Conservation (phyloP, 2,797 vertebrate genomes). For the Xenops minutus region DNA sequence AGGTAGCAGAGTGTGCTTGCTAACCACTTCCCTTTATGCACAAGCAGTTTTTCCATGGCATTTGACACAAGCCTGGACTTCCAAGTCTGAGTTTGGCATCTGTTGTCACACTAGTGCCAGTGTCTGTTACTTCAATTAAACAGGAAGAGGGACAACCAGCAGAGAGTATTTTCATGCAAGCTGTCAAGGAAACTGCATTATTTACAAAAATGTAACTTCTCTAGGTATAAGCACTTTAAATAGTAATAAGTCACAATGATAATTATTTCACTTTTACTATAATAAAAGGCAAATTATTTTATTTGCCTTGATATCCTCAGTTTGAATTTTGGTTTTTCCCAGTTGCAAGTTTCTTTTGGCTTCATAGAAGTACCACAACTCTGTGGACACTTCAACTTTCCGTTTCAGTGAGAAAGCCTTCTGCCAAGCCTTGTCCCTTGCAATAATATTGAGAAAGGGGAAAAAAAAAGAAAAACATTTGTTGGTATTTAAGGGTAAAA, state of each 20-base stretch:
- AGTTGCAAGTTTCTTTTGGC: not conserved
- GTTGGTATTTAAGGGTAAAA: not conserved
- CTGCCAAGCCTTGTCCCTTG: not conserved
- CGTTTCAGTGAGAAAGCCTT: not conserved
- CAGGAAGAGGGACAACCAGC: not conserved
- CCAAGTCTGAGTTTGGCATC: not conserved
- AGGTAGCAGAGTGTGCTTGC: not conserved
- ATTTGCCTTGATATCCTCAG: not conserved
- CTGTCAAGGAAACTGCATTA: not conserved
- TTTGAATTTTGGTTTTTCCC: not conserved
- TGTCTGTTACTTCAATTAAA: not conserved
- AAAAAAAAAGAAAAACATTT: fast-evolving
- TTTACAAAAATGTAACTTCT: not conserved
- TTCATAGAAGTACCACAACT: not conserved
- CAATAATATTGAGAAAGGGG: not conserved
- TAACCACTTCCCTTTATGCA: not conserved
- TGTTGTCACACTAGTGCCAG: not conserved
- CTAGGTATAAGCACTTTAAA: not conserved
- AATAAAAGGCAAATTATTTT: not conserved
- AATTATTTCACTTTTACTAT: not conserved
- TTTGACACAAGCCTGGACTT: not conserved
- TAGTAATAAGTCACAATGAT: not conserved
- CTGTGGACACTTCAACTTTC: not conserved
- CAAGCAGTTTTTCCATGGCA: not conserved
- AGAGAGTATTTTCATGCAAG: not conserved